Evolutionary conservation across 2,113 vertebrate species (phyloP).

Genomic region (Nothocercus nigrocapillus): DNA sequence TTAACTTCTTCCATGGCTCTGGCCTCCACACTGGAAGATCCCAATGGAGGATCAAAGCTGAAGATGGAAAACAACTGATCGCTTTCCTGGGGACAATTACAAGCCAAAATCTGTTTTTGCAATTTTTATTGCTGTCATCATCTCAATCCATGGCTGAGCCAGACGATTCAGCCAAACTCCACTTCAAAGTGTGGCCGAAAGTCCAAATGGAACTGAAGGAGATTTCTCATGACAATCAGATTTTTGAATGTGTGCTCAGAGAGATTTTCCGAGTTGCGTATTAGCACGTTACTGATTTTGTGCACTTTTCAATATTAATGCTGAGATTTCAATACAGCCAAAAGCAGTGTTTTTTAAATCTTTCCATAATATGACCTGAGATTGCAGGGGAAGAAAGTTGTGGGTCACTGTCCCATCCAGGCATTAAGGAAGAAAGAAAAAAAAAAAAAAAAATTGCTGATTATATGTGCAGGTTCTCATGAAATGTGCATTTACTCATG

Average conservation of each 20-base stretch:
- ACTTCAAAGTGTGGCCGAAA: conserved; percentile 19
- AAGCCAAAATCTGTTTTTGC: conserved; percentile 40
- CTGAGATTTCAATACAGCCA: not conserved
- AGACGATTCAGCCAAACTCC: conserved; percentile 48
- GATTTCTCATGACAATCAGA: conserved; percentile 15
- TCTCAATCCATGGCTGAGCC: conserved; percentile 34
- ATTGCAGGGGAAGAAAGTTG: not conserved
- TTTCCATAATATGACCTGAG: not conserved
- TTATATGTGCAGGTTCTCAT: not conserved
- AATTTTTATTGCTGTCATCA: conserved; percentile 63
- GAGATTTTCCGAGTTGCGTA: not conserved
- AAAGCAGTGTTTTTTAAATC: not conserved
- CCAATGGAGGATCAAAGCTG: conserved; percentile 51
- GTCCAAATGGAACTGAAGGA: not conserved
- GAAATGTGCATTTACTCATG: not conserved
- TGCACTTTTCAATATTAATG: not conserved
- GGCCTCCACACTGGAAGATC: conserved; percentile 15
- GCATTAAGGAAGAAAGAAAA: not conserved
- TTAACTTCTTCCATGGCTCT: conserved; percentile 28
- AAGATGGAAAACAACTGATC: conserved; percentile 46
- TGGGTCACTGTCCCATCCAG: not conserved
- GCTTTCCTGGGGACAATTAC: not conserved
- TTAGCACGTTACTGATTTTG: not conserved
- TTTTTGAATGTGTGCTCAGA: not conserved
- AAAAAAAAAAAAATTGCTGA: not conserved